Evolutionary conservation across 2,797 vertebrate species (phyloP), one percentile per base, ranked within the genome.

Genomic region (Nannoperca obscura): DNA sequence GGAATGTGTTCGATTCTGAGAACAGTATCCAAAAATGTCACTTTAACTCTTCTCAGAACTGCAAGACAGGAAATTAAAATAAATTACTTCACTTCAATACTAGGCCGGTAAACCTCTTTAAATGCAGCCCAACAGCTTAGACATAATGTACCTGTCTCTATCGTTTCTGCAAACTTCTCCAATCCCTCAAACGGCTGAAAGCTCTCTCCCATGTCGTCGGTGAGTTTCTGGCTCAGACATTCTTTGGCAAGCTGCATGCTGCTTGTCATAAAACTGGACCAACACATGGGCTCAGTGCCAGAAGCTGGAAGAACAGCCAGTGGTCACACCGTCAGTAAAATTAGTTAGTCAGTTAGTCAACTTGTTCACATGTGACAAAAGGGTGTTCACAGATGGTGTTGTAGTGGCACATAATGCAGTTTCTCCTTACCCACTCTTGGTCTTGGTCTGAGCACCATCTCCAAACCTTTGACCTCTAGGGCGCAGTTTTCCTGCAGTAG

Each of bases 191-290:
- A 97, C 36, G 97, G 98, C 86, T 99, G 98, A 42, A 98, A 97
- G 49, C 95, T 97, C 92, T 99, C 98, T 82, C 96, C 97, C 92
- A 98, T 96, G 27, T 99, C 98, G 83, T 99, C 98, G 0, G 96
- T 97, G 71, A 99, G 86, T 88, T 97, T 98, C 91, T 99, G 98
- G 93, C 97, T 99, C 76, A 99, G 95, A 93, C 98, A 99, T 85
- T 99, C 98, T 90, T 98, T 98, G 74, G 98, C 98, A 58, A 99
- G 89, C 78, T 99, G 98, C 97, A 99, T 99, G 73, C 98, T 99
- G 91, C 97, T 99, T 0, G 98, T 98, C 98, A 99, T 99, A 86
- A 99, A 99, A 90, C 97, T 99, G 81, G 98, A 99, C 98, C 98
- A 99, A 85, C 94, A 99, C 98, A 99, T 99, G 30, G 98, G 97